Percentiles rank a stretch among this genome's conserved stretches.
phyloP scores from a whole-genome alignment of 2,113 vertebrate species.

The Gadus macrocephalus region DNA sequence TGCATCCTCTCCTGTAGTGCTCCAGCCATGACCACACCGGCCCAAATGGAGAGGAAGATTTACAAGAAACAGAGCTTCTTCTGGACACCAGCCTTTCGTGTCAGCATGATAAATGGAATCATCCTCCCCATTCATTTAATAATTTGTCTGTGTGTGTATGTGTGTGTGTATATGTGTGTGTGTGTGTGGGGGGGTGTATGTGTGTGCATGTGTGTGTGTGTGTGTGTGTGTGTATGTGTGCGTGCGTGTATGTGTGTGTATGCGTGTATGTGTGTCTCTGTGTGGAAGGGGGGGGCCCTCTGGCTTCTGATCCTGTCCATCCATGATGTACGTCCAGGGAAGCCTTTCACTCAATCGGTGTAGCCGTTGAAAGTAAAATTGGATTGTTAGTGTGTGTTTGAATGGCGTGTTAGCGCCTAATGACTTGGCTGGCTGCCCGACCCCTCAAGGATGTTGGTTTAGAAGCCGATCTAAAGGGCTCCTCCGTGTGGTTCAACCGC shows the following conservation, averaged over 20 bases:
- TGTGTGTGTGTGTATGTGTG: conserved; percentile 45
- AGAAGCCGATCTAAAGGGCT: not conserved
- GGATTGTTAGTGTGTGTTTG: conserved; percentile 25
- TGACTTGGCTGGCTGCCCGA: conserved; percentile 5
- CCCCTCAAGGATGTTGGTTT: conserved; percentile 7
- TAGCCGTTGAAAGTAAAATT: conserved; percentile 29
- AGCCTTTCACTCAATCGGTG: conserved; percentile 10
- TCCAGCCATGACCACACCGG: conserved; percentile 26
- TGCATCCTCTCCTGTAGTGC: conserved; percentile 9
- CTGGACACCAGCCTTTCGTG: conserved; percentile 43
- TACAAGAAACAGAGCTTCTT: conserved; percentile 47
- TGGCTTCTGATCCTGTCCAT: conserved; percentile 41
- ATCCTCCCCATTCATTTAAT: conserved; percentile 47
- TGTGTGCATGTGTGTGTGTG: conserved; percentile 24
- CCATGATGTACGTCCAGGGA: conserved; percentile 12
- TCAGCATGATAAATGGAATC: conserved; percentile 52
- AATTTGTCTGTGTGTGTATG: conserved; percentile 49
- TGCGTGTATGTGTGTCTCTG: too few species aligned
- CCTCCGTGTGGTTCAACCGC: conserved; percentile 8
- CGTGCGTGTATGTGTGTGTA: conserved; percentile 7
- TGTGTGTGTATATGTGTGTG: conserved; percentile 17
- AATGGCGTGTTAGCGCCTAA: conserved; percentile 8
- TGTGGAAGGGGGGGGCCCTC: conserved; percentile 23
- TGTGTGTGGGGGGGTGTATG: conserved; percentile 27
- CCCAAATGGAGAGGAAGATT: conserved; percentile 38